Conservation (phyloP, 2,888 invertebrate species). For the Epinotia brunnichana region DNA sequence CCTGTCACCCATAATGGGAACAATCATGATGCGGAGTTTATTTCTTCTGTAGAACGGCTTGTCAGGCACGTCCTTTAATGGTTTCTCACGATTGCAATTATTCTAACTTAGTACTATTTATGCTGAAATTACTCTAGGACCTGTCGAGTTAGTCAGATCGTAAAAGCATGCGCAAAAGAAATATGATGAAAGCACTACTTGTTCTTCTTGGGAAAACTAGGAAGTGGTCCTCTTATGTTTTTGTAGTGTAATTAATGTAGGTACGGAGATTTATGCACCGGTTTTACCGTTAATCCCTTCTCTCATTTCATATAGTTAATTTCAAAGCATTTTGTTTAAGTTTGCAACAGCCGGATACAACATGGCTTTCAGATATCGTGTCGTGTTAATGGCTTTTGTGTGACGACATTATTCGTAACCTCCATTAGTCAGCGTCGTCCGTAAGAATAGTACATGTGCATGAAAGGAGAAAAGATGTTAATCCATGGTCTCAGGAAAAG, state of each 20-base stretch:
- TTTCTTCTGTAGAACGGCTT: conserved; percentile 38
- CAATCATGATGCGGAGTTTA: conserved; percentile 34
- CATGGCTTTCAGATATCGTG: neutral
- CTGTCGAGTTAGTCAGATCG: conserved; percentile 11
- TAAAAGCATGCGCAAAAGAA: conserved; percentile 2
- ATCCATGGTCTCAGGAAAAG: conserved; percentile 11
- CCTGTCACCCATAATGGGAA: conserved; percentile 33
- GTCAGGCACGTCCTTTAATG: conserved; percentile 38
- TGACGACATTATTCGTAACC: conserved; percentile 9
- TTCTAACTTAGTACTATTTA: conserved; percentile 25
- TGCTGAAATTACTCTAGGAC: conserved; percentile 15
- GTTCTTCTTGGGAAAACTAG: conserved; percentile 5
- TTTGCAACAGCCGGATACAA: neutral
- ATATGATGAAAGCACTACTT: conserved; percentile 15
- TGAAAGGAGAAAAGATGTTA: conserved; percentile 18
- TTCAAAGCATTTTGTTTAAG: neutral
- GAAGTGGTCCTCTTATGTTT: conserved; percentile 3
- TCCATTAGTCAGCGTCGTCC: conserved; percentile 6
- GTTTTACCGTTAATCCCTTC: neutral
- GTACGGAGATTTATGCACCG: neutral
- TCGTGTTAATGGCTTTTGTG: neutral
- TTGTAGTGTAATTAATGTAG: conserved; percentile 3
- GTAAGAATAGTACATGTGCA: neutral
- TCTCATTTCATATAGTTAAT: neutral
- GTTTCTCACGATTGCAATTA: conserved; percentile 31